Percentiles rank a stretch among this genome's conserved stretches.
phyloP scores from a whole-genome alignment of 2,888 invertebrate species.

The Archips xylosteana region DNA sequence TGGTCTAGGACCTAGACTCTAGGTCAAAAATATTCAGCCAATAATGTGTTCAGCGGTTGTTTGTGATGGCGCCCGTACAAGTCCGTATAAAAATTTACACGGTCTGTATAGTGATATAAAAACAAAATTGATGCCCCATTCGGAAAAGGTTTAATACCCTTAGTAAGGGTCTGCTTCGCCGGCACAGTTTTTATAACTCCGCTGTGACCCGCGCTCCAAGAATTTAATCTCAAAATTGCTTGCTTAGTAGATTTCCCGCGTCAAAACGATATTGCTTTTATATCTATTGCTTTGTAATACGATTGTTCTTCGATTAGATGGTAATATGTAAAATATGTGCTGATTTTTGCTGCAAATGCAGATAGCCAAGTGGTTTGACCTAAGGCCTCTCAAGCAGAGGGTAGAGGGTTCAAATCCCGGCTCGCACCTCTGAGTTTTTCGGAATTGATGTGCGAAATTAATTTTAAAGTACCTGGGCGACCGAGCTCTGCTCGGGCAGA shows the following conservation, averaged over 20 bases:
- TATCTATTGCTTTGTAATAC: slow-evolving; percentile 46
- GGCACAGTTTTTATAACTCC: slow-evolving; percentile 68
- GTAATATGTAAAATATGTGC: background rate
- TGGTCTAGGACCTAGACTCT: no score
- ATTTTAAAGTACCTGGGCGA: no score
- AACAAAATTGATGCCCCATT: slow-evolving; percentile 3
- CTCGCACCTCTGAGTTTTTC: no score
- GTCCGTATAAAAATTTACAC: background rate
- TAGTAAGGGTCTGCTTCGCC: slow-evolving; percentile 55
- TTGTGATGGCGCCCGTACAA: background rate
- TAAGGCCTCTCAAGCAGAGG: no score
- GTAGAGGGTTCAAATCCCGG: no score
- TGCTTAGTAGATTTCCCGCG: slow-evolving; percentile 73
- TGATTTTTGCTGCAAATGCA: no score
- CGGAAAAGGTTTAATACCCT: slow-evolving; percentile 29
- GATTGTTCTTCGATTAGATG: slow-evolving; percentile 31
- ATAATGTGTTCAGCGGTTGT: no score
- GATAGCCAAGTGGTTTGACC: no score
- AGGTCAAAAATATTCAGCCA: no score
- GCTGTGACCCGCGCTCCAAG: slow-evolving; percentile 68
- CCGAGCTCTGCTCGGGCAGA: no score
- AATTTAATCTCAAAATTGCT: slow-evolving; percentile 81
- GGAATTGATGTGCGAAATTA: no score
- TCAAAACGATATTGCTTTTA: slow-evolving; percentile 60
- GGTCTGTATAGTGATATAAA: background rate